These are phyloP conservation scores for Blastobasis lacticolella DNA, from an alignment of 2,888 invertebrate genomes.

Conservation along the genomic window DNA sequence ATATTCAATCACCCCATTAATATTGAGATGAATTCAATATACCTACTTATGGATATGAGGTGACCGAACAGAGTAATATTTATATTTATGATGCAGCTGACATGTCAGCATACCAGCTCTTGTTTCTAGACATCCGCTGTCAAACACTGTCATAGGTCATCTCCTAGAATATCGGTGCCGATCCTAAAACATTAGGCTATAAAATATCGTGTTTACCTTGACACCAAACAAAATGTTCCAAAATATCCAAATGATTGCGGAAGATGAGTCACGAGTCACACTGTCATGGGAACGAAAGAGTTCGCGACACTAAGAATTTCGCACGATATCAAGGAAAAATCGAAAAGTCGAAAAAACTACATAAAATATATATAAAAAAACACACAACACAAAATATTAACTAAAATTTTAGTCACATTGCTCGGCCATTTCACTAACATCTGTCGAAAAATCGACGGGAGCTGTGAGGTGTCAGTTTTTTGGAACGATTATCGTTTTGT, in stretches of 20 bases:
- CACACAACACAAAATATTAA: conserved; percentile 69
- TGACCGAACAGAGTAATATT: too few relatives aligned
- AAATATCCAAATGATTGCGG: conserved; percentile 10
- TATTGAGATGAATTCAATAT: too few relatives aligned
- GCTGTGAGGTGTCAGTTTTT: conserved; percentile 16
- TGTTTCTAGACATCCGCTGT: too few relatives aligned
- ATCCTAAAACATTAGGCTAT: not conserved
- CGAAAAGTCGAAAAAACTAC: conserved; percentile 58
- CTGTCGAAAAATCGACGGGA: conserved; percentile 24
- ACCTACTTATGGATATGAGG: too few relatives aligned
- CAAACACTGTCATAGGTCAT: too few relatives aligned
- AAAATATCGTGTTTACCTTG: conserved; percentile 19
- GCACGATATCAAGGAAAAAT: conserved; percentile 51
- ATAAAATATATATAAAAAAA: conserved; percentile 63
- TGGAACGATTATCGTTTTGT: conserved; percentile 8
- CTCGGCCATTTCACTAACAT: conserved; percentile 54
- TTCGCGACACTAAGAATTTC: conserved; percentile 58
- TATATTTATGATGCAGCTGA: too few relatives aligned
- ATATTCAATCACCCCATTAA: too few relatives aligned
- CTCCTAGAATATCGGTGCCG: too few relatives aligned
- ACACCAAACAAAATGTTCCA: conserved; percentile 18
- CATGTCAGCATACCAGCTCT: too few relatives aligned
- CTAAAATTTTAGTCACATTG: conserved; percentile 70
- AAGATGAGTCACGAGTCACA: conserved; percentile 31
- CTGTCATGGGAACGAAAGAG: conserved; percentile 23